Percentiles rank a stretch among this genome's conserved stretches.
These are phyloP conservation scores for Philopedon plagiatum DNA, from an alignment of 2,888 invertebrate species.

Conservation along the genomic window DNA sequence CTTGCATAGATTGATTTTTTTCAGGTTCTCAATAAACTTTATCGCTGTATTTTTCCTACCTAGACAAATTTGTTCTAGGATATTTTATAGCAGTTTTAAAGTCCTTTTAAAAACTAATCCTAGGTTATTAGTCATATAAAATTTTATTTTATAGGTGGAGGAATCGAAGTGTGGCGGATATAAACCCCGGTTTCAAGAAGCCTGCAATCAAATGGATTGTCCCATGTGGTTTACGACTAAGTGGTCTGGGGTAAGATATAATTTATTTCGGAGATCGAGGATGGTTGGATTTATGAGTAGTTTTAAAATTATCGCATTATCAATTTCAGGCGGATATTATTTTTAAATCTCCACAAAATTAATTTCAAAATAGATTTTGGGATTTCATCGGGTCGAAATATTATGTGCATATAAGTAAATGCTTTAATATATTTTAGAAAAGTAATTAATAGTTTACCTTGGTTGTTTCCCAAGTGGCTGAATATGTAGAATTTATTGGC, in stretches of 20 bases:
- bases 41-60: not conserved
- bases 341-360: not conserved
- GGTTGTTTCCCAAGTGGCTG: too few relatives aligned
- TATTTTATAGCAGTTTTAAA: constrained; percentile 8
- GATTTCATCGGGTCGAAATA: not conserved
- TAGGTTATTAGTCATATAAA: constrained; percentile 35
- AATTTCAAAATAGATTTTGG: not conserved
- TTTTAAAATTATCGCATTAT: constrained; percentile 11
- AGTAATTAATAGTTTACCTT: too few relatives aligned
- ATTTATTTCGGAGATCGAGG: constrained; percentile 25
- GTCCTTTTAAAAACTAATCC: constrained; percentile 10
- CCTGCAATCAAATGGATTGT: constrained; percentile 89
- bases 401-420: too few relatives aligned
- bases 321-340: not conserved
- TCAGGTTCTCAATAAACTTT: too few relatives aligned
- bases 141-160: constrained; percentile 73
- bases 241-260: constrained; percentile 90
- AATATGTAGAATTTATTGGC: too few relatives aligned
- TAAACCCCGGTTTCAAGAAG: constrained; percentile 85
- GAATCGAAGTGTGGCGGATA: constrained; percentile 85
- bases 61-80: not conserved
- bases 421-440: too few relatives aligned
- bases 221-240: constrained; percentile 89
- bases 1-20: too few relatives aligned
- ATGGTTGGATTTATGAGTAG: constrained; percentile 2